Evolutionary conservation across 1,140 invertebrate species (phyloP), one percentile per base, ranked within the genome.

Genomic region (Meloidogyne floridensis): DNA sequence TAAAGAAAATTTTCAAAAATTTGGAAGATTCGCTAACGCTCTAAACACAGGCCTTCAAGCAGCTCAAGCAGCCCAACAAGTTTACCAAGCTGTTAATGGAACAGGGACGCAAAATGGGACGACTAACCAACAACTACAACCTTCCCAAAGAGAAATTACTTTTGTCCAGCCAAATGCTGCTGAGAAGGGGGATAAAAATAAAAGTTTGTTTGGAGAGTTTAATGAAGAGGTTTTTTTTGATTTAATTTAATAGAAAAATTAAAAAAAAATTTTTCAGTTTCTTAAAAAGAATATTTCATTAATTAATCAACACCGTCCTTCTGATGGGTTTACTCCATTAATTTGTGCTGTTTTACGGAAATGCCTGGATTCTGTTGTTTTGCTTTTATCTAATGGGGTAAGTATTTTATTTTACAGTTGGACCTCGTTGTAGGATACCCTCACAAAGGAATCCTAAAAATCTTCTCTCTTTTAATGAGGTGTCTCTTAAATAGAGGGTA

Each of bases 271-370:
- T 65, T 47, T 47, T 65, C 59, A 65, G 59, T 65, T 18, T 8
- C n/a, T 65, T 0, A 65, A 65, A 6, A 3, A n/a, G 7, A 47
- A 47, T 47, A 4, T 47, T n/a, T n/a, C 5, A 15, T 15, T n/a
- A 65, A 65, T n/a, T 7, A n/a, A 65, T 18, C 5, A n/a, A 18
- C 59, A 15, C 5, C 59, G n/a, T n/a, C 0, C n/a, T n/a, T 65
- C 59, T 42, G 77, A 79, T 72, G 77, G 77, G 5, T 79, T 9
- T n/a, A 79, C 77, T 54, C 77, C 77, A 8, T 42, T 79, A 72
- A 47, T 79, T 43, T 79, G 77, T 72, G 77, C 77, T 47, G 77
- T 79, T 7, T 72, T 43, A 3, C 77, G 77, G 9, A 79, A 71
- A 6, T n/a, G 59, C 6, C n/a, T 65, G 0, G 51, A 69, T 51